These are phyloP conservation scores for Ailurus styani DNA, from an alignment of 2,113 vertebrate genomes.

Conservation along the genomic window DNA sequence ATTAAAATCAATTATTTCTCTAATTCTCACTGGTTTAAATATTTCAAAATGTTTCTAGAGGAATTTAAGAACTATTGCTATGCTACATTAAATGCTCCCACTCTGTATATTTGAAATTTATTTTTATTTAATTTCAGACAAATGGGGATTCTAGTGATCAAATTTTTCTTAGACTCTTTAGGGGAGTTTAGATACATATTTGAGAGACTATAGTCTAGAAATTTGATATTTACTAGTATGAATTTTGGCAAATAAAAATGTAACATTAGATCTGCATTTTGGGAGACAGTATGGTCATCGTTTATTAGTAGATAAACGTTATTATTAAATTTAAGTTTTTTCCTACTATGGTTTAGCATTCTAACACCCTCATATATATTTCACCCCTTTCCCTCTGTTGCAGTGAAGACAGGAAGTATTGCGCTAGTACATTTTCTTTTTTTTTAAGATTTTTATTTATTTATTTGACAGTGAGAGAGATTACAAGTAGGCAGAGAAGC, in stretches of 20 bases:
- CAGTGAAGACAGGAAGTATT: background rate
- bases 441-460: too few species aligned
- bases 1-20: background rate
- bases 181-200: background rate
- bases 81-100: accelerated
- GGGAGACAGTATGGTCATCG: background rate
- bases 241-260: background rate
- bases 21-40: background rate
- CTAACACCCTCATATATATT: background rate
- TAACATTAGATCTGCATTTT: background rate
- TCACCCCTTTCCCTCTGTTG: background rate
- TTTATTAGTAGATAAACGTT: background rate
- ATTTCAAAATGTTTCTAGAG: background rate
- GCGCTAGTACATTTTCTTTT: background rate
- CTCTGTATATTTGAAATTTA: background rate
- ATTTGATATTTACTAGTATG: background rate
- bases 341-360: background rate
- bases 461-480: too few species aligned
- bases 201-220: background rate
- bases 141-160: background rate
- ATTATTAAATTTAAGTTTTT: background rate
- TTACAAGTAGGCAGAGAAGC: too few species aligned
- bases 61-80: background rate
- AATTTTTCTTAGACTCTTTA: background rate
- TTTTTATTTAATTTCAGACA: background rate